Percentiles rank a stretch among this genome's conserved stretches.
phyloP scores from a whole-genome alignment of 1,140 invertebrate genomes.

The Varroa destructor region DNA sequence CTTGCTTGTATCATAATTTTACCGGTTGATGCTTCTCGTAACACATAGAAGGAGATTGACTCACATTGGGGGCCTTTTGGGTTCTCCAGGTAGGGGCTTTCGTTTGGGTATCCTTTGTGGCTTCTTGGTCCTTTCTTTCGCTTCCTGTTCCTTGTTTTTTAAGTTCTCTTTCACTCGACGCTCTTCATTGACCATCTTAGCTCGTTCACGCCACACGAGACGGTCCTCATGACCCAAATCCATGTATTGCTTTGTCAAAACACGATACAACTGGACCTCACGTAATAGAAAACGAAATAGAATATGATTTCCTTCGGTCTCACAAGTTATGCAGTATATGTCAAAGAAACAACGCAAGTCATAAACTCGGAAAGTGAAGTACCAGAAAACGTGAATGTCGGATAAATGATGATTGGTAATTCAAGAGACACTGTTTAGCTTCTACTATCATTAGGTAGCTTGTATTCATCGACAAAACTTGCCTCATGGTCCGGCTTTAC shows the following conservation, averaged over 20 bases:
- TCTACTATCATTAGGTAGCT: no score
- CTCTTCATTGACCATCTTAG: conserved; percentile 19
- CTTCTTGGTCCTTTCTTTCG: background rate
- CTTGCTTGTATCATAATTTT: no score
- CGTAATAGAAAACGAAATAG: no score
- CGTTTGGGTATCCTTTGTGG: background rate
- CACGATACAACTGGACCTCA: background rate
- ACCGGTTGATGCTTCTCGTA: no score
- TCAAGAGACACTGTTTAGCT: no score
- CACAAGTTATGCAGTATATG: no score
- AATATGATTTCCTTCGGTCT: no score
- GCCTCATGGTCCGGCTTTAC: conserved; percentile 13
- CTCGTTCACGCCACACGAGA: conserved; percentile 11
- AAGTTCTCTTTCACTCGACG: conserved; percentile 4
- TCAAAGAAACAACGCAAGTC: no score
- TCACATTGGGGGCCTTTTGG: conserved; percentile 7
- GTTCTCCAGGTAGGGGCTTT: conserved; percentile 16
- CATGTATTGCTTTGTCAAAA: conserved; percentile 13
- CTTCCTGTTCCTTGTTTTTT: background rate
- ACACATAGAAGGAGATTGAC: background rate
- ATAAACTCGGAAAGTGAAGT: no score
- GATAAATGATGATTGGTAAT: no score
- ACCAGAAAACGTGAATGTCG: no score
- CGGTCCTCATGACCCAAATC: conserved; percentile 17
- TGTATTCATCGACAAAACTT: background rate